phyloP scores from a whole-genome alignment of 2,888 invertebrate species.

The Oxystoma pomonae region DNA sequence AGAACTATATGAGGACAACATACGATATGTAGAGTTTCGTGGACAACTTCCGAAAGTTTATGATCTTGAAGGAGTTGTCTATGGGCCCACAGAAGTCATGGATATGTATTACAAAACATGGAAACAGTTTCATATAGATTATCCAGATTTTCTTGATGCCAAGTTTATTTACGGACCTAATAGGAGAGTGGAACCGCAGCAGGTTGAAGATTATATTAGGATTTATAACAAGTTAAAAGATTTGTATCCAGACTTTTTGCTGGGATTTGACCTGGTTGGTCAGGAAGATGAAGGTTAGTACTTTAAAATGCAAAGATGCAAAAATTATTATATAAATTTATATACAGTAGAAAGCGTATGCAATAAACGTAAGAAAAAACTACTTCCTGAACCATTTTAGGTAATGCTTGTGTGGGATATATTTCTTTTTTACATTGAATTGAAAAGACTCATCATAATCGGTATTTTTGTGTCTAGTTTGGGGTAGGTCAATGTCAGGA shows the following conservation, averaged over 20 bases:
- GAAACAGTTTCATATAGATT: conserved; percentile 50
- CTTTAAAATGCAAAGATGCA: too few relatives aligned
- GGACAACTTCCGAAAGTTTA: conserved; percentile 52
- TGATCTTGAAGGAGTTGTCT: conserved; percentile 53
- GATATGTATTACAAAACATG: conserved; percentile 49
- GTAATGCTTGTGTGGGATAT: too few relatives aligned
- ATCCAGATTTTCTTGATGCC: conserved; percentile 56
- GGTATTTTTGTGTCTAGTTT: too few relatives aligned
- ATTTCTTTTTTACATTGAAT: too few relatives aligned
- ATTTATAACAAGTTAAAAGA: conserved; percentile 19
- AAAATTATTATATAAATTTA: too few relatives aligned
- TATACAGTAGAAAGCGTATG: too few relatives aligned
- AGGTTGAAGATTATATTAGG: conserved; percentile 38
- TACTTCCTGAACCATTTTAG: too few relatives aligned
- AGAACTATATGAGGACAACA: conserved; percentile 59
- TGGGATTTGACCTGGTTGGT: conserved; percentile 79
- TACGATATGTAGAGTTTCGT: conserved; percentile 59
- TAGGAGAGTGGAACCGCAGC: conserved; percentile 40
- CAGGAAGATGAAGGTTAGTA: conserved; percentile 60
- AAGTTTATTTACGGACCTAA: conserved; percentile 60
- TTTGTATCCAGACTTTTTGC: conserved; percentile 57
- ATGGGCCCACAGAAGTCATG: conserved; percentile 48
- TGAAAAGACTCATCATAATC: too few relatives aligned
- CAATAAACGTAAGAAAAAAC: too few relatives aligned
- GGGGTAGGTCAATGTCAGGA: too few relatives aligned